phyloP scores from a whole-genome alignment of 2,797 vertebrate genomes.

The Sparus aurata region DNA sequence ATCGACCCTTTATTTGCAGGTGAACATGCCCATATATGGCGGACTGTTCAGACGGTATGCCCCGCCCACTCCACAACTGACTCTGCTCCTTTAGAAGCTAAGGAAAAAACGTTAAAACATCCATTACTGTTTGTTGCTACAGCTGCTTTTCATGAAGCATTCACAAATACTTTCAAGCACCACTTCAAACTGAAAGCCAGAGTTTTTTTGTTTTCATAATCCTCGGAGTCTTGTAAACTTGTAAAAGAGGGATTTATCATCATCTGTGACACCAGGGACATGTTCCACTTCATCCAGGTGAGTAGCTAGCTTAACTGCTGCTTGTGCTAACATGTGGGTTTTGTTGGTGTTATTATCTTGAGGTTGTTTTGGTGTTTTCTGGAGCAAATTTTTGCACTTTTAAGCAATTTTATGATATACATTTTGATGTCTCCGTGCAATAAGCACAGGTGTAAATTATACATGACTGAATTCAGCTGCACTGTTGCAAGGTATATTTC shows the following conservation, averaged over 20 bases:
- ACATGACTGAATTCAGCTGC: neutral
- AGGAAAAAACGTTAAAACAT: neutral
- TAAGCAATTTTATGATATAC: neutral
- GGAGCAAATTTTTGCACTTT: neutral
- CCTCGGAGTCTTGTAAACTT: neutral
- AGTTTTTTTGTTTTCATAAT: neutral
- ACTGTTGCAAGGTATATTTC: no score
- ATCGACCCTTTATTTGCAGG: neutral
- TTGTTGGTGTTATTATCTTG: neutral
- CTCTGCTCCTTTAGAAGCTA: neutral
- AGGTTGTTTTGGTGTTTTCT: neutral
- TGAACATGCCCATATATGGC: neutral
- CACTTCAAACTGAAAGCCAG: neutral
- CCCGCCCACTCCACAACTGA: neutral
- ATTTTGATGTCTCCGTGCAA: neutral
- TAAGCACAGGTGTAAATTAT: neutral
- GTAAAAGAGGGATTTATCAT: neutral
- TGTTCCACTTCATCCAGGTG: neutral
- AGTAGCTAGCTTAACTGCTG: slow-evolving; percentile 6
- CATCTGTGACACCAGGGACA: neutral
- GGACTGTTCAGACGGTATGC: neutral
- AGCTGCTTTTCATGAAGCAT: neutral
- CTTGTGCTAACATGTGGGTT: neutral
- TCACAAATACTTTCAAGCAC: neutral
- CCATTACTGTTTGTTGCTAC: no score